phyloP scores from a whole-genome alignment of 2,113 vertebrate species.

The Stercorarius parasiticus region DNA sequence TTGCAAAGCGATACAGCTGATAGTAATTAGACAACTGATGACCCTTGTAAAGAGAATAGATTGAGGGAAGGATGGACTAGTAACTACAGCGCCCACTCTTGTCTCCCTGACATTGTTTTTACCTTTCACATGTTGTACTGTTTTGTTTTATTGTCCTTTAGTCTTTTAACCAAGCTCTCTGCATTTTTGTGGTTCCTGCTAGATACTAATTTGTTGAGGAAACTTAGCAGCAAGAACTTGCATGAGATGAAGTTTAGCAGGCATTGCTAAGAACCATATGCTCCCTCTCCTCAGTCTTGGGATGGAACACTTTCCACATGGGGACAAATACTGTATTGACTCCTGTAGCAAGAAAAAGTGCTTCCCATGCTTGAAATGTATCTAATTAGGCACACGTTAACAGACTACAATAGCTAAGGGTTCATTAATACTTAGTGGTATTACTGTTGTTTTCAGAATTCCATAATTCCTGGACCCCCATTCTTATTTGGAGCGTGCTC shows the following conservation, averaged over 20 bases:
- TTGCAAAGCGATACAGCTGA: background rate
- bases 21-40: background rate
- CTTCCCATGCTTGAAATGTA: fast-evolving
- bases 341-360: background rate
- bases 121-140: fast-evolving
- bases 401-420: too few species aligned
- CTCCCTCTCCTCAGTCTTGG: background rate
- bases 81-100: too few species aligned
- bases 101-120: fast-evolving
- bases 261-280: fast-evolving
- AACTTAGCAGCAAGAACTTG: background rate
- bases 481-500: constrained; percentile 88
- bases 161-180: background rate
- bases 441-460: constrained; percentile 69
- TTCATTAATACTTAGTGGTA: background rate
- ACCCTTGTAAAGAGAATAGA: background rate
- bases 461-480: constrained; percentile 86
- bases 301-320: fast-evolving
- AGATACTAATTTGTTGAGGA: background rate
- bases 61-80: background rate
- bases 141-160: background rate
- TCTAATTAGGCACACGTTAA: too few species aligned
- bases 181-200: background rate
- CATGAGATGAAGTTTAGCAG: too few species aligned
- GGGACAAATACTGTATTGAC: background rate